phyloP scores from a whole-genome alignment of 2,797 vertebrate genomes.

The Coregonus sp. region DNA sequence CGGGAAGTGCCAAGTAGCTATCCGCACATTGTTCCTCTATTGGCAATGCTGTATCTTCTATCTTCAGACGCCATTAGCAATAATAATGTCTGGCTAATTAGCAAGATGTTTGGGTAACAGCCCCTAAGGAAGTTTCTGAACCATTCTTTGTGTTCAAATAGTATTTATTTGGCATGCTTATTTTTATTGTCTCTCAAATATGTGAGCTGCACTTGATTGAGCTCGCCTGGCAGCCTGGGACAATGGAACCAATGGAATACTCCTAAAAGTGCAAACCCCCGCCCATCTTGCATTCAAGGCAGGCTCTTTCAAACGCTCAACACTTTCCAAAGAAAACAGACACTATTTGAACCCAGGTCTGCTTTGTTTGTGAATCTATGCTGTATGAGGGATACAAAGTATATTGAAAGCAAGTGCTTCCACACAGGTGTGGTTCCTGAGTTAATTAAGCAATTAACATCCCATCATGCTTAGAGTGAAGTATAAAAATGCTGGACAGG shows the following conservation, averaged over 20 bases:
- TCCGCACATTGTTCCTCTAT: slow-evolving; percentile 49
- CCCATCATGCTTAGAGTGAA: too few relatives aligned
- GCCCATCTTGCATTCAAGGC: not conserved
- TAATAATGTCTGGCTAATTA: slow-evolving; percentile 64
- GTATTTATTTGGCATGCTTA: not conserved
- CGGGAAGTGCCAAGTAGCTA: slow-evolving; percentile 59
- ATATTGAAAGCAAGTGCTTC: too few relatives aligned
- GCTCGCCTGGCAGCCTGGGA: not conserved
- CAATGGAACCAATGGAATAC: not conserved
- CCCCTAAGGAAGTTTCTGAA: slow-evolving; percentile 49
- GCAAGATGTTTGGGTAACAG: slow-evolving; percentile 68
- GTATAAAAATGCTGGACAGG: too few relatives aligned
- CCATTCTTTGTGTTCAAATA: slow-evolving; percentile 29
- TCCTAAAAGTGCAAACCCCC: not conserved
- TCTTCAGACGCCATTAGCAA: slow-evolving; percentile 50
- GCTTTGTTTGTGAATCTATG: not conserved
- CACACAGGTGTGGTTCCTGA: too few relatives aligned
- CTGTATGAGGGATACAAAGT: not conserved
- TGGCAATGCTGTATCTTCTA: slow-evolving; percentile 33
- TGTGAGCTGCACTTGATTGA: not conserved
- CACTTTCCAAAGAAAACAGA: too few relatives aligned
- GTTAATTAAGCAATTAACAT: too few relatives aligned
- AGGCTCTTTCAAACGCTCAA: too few relatives aligned
- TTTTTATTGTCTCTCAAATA: not conserved
- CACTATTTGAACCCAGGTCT: not conserved